A percentile compares a stretch with the other conserved stretches of the same genome.
phyloP scores from a whole-genome alignment of 2,113 vertebrate genomes.

The Poicephalus gulielmi region DNA sequence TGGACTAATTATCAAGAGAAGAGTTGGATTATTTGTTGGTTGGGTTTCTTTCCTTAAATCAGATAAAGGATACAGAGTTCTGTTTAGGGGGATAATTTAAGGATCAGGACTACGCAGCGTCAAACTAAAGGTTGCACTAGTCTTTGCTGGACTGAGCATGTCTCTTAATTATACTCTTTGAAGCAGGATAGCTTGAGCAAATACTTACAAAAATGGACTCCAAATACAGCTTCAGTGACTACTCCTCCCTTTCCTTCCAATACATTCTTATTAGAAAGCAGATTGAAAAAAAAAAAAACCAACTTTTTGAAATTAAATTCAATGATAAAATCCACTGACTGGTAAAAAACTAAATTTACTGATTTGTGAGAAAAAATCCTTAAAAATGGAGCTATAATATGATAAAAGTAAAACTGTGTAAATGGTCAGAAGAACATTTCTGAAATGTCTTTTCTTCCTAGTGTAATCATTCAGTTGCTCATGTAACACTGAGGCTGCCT shows the following conservation, averaged over 20 bases:
- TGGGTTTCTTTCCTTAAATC: background rate
- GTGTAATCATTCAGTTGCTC: slow-evolving; percentile 6
- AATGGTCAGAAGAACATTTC: background rate
- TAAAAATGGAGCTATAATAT: background rate
- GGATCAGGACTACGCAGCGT: background rate
- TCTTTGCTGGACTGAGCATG: background rate
- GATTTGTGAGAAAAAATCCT: background rate
- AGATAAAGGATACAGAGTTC: background rate
- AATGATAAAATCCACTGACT: background rate
- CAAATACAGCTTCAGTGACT: background rate
- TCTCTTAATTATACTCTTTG: background rate
- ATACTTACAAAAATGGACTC: background rate
- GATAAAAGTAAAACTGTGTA: background rate
- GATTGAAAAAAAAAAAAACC: background rate
- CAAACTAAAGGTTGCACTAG: background rate
- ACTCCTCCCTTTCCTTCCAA: background rate
- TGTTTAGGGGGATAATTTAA: background rate
- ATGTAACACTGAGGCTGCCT: slow-evolving; percentile 21
- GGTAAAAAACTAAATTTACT: background rate
- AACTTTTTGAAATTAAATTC: background rate
- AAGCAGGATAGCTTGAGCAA: background rate
- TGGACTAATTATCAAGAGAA: background rate
- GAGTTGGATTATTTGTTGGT: rapidly evolving
- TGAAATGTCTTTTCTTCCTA: background rate
- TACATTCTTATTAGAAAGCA: background rate